Conservation (phyloP, 2,888 invertebrate species). For the Aleiodes leptofemur region DNA sequence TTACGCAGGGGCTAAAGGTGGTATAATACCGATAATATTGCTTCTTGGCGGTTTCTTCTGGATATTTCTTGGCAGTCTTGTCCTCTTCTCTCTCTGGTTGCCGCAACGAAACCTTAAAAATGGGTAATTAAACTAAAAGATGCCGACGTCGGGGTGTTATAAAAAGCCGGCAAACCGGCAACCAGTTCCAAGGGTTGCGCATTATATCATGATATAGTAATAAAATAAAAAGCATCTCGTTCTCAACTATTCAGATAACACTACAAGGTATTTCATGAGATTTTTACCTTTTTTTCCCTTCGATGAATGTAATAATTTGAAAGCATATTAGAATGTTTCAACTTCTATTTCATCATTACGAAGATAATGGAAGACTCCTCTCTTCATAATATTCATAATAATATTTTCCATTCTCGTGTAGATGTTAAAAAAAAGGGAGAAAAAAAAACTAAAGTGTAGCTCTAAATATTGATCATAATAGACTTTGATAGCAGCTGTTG, state of each 20-base stretch:
- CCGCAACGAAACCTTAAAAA: slow-evolving; percentile 65
- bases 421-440: slow-evolving; percentile 12
- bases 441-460: slow-evolving; percentile 40
- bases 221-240: slow-evolving; percentile 69
- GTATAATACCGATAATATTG: slow-evolving; percentile 35
- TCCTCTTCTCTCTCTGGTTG: slow-evolving; percentile 37
- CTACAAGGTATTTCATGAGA: slow-evolving; percentile 33
- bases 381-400: no score
- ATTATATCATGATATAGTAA: slow-evolving; percentile 68
- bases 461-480: slow-evolving; percentile 50
- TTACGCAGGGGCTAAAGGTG: slow-evolving; percentile 15
- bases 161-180: slow-evolving; percentile 69
- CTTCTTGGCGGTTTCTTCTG: slow-evolving; percentile 20
- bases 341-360: no score
- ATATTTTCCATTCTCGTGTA: slow-evolving; percentile 1
- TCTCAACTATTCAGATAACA: slow-evolving; percentile 29
- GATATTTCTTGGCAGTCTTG: not conserved
- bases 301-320: no score
- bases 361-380: no score
- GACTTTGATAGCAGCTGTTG: slow-evolving; percentile 47
- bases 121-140: slow-evolving; percentile 74
- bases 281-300: slow-evolving; percentile 30
- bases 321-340: no score
- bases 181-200: slow-evolving; percentile 66
- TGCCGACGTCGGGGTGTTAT: slow-evolving; percentile 70